Evolutionary conservation across 2,113 vertebrate species (phyloP), one percentile per base, ranked within the genome.

Genomic region (Isurus oxyrinchus): DNA sequence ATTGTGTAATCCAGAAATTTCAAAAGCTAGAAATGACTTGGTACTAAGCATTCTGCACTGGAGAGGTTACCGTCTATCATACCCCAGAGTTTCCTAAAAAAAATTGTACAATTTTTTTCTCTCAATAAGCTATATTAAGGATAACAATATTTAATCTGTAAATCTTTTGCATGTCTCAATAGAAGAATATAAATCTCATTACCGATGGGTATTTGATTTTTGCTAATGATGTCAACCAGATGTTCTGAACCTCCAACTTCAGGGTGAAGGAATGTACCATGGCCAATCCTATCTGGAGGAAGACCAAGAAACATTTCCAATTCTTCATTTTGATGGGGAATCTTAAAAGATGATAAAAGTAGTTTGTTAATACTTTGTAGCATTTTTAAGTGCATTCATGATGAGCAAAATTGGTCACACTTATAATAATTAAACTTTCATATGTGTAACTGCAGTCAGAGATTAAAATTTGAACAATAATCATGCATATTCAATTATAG

Each of bases 261-360:
- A 2, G 97, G 97, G 96, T 98, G 98, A 66, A 99, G 98, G 96
- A 99, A 99, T 2, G 99, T 99, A 5, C 99, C 99, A 0, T 99
- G 99, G 40, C 99, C 99, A 5, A 99, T 99, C 97, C 99, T 98
- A 97, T 98, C 98, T 90, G 98, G 98, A 96, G 97, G 97, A 96
- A 99, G 97, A 97, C 98, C 97, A 96, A 99, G 96, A 91, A 99
- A 98, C 96, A 98, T 96, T 96, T 98, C 98, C 0, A 98, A 98
- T 97, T 99, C 99, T 96, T 99, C 98, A 96, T 98, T 97, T 97
- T 98, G 98, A 91, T 98, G 98, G 95, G 98, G 98, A 96, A 99
- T 98, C 99, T 99, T 97, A 69, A 97, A 94, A 96, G 98, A 96
- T 69, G 11, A 31, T 2, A 91, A 95, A 55, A 76, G 27, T 31